phyloP scores from a whole-genome alignment of 2,113 vertebrate species.

The Mirza zaza region DNA sequence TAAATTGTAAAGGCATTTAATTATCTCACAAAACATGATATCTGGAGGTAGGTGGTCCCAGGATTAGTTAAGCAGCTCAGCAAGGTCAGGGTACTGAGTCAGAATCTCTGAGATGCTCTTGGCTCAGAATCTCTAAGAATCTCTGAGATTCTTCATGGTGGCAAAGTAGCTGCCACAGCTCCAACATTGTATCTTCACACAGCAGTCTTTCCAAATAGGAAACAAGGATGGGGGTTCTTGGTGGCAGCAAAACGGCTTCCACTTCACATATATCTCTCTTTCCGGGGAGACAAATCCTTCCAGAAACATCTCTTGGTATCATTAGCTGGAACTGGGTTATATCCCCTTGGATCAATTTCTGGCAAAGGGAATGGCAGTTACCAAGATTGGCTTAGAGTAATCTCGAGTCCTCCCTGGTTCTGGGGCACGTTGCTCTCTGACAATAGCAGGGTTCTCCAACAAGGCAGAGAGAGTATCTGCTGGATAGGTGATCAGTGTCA shows the following conservation, averaged over 20 bases:
- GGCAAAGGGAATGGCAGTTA: background rate
- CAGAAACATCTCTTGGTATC: background rate
- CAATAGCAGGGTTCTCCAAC: background rate
- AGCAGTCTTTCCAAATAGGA: background rate
- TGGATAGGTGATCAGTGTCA: background rate
- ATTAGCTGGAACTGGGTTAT: background rate
- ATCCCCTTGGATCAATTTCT: background rate
- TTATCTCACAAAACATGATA: background rate
- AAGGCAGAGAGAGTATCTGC: background rate
- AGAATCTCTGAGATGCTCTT: background rate
- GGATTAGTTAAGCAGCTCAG: background rate
- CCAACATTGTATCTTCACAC: background rate
- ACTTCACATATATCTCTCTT: background rate
- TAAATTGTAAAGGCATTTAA: background rate
- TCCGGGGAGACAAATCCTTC: background rate
- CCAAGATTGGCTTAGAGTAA: background rate
- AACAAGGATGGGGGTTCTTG: background rate
- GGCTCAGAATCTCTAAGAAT: background rate
- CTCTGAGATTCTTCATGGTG: background rate
- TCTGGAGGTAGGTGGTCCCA: background rate
- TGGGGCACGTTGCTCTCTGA: background rate
- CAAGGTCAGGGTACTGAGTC: background rate
- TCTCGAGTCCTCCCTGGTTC: background rate
- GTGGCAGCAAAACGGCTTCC: background rate
- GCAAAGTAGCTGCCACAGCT: background rate